Evolutionary conservation across 2,797 vertebrate species (phyloP), one percentile per base, ranked within the genome.

Genomic region (Siniperca scherzeri): DNA sequence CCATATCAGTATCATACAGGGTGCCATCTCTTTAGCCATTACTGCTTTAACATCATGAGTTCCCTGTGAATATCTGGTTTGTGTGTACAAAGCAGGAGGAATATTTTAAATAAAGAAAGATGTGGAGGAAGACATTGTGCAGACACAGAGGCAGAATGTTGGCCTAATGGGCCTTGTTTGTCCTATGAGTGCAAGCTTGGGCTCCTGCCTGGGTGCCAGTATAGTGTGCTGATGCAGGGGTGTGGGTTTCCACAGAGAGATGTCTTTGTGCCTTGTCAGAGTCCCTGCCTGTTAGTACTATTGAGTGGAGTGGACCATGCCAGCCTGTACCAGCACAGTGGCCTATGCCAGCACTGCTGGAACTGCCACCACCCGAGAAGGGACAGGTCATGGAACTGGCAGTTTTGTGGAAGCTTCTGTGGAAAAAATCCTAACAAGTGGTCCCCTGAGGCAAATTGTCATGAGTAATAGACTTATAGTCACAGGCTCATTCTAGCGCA

Each of bases 121-220:
- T 70, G 42, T 64, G 7, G 61, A 87, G 82, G 62, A 91, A 92
- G 88, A 85, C 57, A 56, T 72, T 67, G 80, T 48, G 84, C 86
- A 93, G 87, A 80, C 78, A 85, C 87, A 90, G 88, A 87, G 87
- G 89, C 87, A 92, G 87, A 91, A 87, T 83, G 78, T 87, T 84
- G 86, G 78, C 72, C 82, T 92, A 92, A 93, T 93, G 91, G 91
- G 89, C 80, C 84, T 92, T 90, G 89, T 93, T 94, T 94, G 90
- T 93, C 88, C 88, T 85, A 48, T 70, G 89, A 91, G 88, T 93
- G 92, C 88, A 90, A 94, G 89, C 78, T 92, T 93, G 93, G 92
- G 85, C 65, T 67, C 36, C 65, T 91, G 93, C 91, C 90, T 70
- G 48, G 83, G 81, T 93, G 90, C 85, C 89, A 89, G 83, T 84